Evolutionary conservation across 2,888 invertebrate species (phyloP), one percentile per base, ranked within the genome.

Genomic region (Erebia aethiops): DNA sequence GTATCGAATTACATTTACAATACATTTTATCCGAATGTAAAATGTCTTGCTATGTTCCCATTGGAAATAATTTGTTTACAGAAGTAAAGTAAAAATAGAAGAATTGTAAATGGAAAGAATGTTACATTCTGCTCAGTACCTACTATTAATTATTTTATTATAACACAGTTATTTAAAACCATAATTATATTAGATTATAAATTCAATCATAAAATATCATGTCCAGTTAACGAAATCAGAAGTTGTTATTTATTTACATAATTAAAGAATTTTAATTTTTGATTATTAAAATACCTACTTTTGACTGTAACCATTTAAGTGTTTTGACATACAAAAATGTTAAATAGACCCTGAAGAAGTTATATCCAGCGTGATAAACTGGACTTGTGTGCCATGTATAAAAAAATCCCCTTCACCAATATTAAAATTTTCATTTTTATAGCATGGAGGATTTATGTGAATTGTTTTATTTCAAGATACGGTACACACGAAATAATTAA

Each of bases 311-410:
- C 35, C 35, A 35, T 35, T 35, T 35, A 35, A 5, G 35, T 35
- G 35, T 35, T 35, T 35, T 35, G 35, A 35, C 35, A 35, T 35
- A 35, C 35, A 35, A 35, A 8, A 35, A n/a, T n/a, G n/a, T n/a
- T n/a, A n/a, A n/a, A 57, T 13, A 26, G 2, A 35, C n/a, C n/a
- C 58, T 21, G 26, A 49, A 14, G 5, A 9, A 18, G 21, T 26
- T 64, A 26, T 35, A 65, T 65, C 51, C 49, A 63, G 57, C 41
- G 16, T 67, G n/a, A 43, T 60, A 64, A 67, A 68, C 68, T 69
- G 71, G 73, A 68, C 73, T 65, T 46, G 49, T 61, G 73, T 73
- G 73, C 73, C 73, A 73, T 73, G 61, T 51, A 57, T 35, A 54
- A 14, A 58, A 56, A 58, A 41, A 49, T 13, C 56, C 26, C 56